These are phyloP conservation scores for Amia ocellicauda DNA, from an alignment of 2,113 vertebrate species.

Conservation along the genomic window DNA sequence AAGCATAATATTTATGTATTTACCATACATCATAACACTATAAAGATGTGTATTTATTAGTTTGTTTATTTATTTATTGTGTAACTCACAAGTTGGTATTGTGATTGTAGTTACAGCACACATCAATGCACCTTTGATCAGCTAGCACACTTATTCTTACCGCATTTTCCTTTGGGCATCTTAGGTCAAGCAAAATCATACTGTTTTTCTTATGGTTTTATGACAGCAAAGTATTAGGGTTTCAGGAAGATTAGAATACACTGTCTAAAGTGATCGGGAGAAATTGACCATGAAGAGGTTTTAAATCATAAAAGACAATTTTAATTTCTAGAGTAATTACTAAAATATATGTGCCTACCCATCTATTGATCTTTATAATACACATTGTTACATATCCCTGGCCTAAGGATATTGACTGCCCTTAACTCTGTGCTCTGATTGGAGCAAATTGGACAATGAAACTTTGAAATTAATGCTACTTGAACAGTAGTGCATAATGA, in stretches of 20 bases:
- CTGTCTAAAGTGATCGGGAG: conserved; percentile 49
- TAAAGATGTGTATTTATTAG: too few species aligned
- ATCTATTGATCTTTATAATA: conserved; percentile 62
- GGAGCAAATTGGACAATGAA: too few species aligned
- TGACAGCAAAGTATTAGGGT: conserved; percentile 54
- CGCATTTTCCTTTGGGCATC: neutral
- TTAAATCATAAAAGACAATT: conserved; percentile 62
- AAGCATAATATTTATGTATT: too few species aligned
- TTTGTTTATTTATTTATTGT: too few species aligned
- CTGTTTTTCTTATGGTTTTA: conserved; percentile 55
- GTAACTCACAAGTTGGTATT: too few species aligned
- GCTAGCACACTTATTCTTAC: too few species aligned
- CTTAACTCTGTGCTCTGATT: neutral
- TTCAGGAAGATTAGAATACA: conserved; percentile 50
- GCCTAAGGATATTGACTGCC: conserved; percentile 43
- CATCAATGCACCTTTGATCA: too few species aligned
- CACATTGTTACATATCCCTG: conserved; percentile 51
- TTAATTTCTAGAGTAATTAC: conserved; percentile 67
- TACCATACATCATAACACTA: too few species aligned
- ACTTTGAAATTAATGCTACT: too few species aligned
- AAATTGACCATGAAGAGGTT: conserved; percentile 56
- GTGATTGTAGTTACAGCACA: too few species aligned
- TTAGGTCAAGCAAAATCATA: neutral
- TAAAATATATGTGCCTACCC: conserved; percentile 65
- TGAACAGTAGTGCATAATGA: too few species aligned